Base-by-base conservation (phyloP, 2,888 invertebrate genomes). In the Anoncus sp. region DNA sequence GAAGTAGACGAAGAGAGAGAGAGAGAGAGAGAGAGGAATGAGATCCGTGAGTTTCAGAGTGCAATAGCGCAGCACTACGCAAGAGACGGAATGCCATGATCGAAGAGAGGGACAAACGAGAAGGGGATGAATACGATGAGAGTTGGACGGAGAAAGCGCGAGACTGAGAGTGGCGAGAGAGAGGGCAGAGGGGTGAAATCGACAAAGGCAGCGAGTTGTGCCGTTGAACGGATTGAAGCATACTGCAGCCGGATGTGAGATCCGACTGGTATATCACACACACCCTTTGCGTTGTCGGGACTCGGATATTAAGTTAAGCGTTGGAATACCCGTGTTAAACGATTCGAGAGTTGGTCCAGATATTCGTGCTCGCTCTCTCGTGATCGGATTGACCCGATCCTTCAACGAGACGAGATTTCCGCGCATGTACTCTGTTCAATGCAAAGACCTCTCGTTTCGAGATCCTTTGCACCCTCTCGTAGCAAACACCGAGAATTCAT, bases 281-380 rank as follows among this genome's bases (percentile, higher is more conserved):
- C 16, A n/a, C 12, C 24, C n/a, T 12, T 27, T 14, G 38, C 57
- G 22, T 65, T 59, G 63, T 65, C 20, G 59, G 55, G 60, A 65
- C 65, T 76, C 62, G 53, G 59, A 63, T 76, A 79, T 78, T 79
- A 71, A 77, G 79, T 80, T 83, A 78, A 83, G 76, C 77, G 62
- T 66, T 79, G 74, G 67, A 86, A 86, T 87, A 77, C 82, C 83
- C 69, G 49, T 22, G 77, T 81, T 83, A 84, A 86, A 87, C 86
- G 85, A 86, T 86, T 86, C 83, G 86, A 70, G 63, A 53, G 59
- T 65, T n/a, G 57, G 59, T 53, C 27, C 51, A 74, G 65, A 65
- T 77, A 77, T 59, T 59, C 49, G 67, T 59, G 49, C 51, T 55
- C 55, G 45, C 49, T 69, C 65, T 60, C 73, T 55, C 43, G 47